Percentiles rank a stretch among this genome's conserved stretches.
Conservation (phyloP, 2,888 invertebrate genomes). For the Meghimatium bilineatum region DNA sequence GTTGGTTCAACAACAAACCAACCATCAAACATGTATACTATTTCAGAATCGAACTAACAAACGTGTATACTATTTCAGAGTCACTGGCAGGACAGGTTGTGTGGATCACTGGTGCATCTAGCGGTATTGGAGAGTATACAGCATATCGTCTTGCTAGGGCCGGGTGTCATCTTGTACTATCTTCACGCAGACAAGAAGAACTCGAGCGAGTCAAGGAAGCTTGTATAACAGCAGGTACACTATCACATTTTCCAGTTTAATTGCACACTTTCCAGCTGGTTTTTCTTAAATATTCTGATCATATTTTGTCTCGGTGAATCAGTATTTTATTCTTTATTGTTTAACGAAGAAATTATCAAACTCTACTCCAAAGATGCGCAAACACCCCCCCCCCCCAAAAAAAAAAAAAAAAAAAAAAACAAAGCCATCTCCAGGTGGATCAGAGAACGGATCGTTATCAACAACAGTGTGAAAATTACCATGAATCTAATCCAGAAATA, state of each 20-base stretch:
- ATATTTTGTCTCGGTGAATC: too few species aligned
- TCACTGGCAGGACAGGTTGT: conserved; percentile 84
- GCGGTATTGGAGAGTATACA: conserved; percentile 87
- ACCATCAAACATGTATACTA: background rate
- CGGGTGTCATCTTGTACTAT: conserved; percentile 64
- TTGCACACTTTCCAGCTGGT: background rate
- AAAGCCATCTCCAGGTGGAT: too few species aligned
- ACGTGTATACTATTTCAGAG: conserved; percentile 76
- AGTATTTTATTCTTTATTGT: too few species aligned
- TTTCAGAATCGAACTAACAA: background rate
- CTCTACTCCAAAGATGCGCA: too few species aligned
- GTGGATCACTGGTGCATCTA: conserved; percentile 90
- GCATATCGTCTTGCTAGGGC: conserved; percentile 80
- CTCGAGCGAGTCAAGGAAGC: conserved; percentile 62
- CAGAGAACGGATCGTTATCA: too few species aligned
- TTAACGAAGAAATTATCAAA: too few species aligned
- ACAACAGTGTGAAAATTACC: too few species aligned
- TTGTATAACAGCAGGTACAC: conserved; percentile 23
- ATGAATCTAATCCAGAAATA: too few species aligned
- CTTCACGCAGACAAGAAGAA: conserved; percentile 63
- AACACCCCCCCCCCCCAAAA: too few species aligned
- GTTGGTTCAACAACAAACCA: too few species aligned
- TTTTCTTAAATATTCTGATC: too few species aligned
- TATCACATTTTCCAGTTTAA: background rate
- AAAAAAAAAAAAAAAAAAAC: too few species aligned